Evolutionary conservation across 2,113 vertebrate species (phyloP).

Genomic region (Ctenodactylus gundi): DNA sequence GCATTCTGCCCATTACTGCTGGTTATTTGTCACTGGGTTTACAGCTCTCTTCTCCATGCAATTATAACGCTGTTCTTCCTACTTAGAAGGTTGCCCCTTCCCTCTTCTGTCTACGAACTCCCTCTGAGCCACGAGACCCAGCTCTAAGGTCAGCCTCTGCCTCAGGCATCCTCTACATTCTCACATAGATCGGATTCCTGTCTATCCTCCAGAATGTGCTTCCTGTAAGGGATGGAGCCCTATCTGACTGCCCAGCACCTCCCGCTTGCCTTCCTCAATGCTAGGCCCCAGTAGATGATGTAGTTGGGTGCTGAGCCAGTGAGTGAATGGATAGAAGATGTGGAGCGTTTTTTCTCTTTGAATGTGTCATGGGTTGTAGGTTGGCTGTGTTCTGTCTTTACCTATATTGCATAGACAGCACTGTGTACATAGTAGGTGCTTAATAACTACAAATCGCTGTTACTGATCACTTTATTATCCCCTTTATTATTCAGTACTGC

Average conservation of each 20-base stretch:
- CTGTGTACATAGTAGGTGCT: not conserved
- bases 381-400: not conserved
- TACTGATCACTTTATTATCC: not conserved
- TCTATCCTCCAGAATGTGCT: not conserved
- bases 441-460: not conserved
- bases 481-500: not conserved
- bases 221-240: not conserved
- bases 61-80: not conserved
- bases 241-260: not conserved
- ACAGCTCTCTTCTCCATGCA: no score
- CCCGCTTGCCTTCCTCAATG: not conserved
- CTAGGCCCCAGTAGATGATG: not conserved
- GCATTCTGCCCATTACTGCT: constrained; percentile 8
- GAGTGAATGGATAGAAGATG: not conserved
- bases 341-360: not conserved
- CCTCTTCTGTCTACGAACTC: not conserved
- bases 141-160: not conserved
- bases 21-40: not conserved
- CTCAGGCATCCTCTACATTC: not conserved
- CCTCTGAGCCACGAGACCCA: not conserved
- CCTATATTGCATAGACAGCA: not conserved
- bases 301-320: not conserved
- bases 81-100: not conserved
- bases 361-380: not conserved
- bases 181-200: not conserved